phyloP scores from a whole-genome alignment of 2,888 invertebrate species.

The Ellobium chinense region DNA sequence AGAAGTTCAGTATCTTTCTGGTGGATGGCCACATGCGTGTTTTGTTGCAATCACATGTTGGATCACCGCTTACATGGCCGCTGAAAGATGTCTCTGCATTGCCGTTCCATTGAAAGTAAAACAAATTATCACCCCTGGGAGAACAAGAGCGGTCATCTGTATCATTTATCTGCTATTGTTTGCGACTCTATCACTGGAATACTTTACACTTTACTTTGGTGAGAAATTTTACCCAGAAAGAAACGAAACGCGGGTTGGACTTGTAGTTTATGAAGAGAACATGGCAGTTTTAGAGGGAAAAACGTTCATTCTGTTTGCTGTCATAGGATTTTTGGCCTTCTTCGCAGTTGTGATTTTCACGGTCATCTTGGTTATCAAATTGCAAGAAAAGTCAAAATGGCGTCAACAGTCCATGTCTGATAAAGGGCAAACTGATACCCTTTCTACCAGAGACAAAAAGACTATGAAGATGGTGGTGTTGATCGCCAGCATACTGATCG shows the following conservation, averaged over 20 bases:
- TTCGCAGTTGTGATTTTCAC: neutral
- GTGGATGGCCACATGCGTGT: conserved; percentile 16
- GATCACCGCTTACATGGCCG: conserved; percentile 9
- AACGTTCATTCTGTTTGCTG: neutral
- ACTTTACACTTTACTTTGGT: conserved; percentile 1
- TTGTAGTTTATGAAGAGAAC: neutral
- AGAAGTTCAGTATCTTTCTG: conserved; percentile 4
- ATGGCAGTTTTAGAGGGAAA: neutral
- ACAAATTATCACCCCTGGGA: neutral
- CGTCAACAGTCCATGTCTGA: neutral
- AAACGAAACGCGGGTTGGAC: conserved; percentile 15
- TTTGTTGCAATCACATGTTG: conserved; percentile 23
- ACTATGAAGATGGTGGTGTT: conserved; percentile 11
- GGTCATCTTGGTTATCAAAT: neutral
- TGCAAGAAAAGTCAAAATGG: neutral
- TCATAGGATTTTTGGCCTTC: neutral
- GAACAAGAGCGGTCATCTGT: neutral
- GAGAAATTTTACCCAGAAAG: conserved; percentile 23
- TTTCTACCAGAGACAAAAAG: neutral
- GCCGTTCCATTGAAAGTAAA: conserved; percentile 19
- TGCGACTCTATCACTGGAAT: neutral
- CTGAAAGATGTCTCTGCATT: neutral
- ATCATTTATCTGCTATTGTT: neutral
- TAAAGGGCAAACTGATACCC: neutral
- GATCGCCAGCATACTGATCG: neutral